Conservation (phyloP, 2,888 invertebrate genomes). For the Melanchra persicariae region DNA sequence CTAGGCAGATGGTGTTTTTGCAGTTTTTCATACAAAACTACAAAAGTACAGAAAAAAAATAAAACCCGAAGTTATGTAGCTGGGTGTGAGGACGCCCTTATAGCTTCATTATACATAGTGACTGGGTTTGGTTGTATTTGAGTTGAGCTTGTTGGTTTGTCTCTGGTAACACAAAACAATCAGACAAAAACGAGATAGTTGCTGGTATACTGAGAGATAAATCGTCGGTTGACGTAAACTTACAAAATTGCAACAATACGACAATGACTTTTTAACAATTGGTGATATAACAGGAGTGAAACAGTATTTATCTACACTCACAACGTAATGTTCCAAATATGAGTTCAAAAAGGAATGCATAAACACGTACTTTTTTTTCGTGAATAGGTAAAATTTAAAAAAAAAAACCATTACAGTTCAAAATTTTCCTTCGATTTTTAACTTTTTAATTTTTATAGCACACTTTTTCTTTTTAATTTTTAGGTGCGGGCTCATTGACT, state of each 20-base stretch:
- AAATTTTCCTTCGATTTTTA: no score
- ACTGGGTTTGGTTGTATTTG: conserved; percentile 24
- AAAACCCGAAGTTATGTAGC: neutral
- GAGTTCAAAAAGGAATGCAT: no score
- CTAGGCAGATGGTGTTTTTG: no score
- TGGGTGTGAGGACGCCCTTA: conserved; percentile 5
- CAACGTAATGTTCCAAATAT: no score
- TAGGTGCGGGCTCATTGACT: no score
- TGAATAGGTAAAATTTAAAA: no score
- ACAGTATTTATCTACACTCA: no score
- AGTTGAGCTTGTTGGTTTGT: conserved; percentile 19
- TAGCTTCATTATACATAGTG: conserved; percentile 27
- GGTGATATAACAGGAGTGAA: neutral
- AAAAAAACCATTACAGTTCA: no score
- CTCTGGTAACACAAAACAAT: conserved; percentile 7
- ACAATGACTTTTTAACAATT: neutral
- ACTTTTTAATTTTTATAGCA: no score
- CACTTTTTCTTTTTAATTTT: no score
- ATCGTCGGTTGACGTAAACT: neutral
- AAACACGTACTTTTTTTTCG: no score
- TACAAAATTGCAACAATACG: neutral
- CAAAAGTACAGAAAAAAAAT: neutral
- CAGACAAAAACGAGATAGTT: conserved; percentile 3
- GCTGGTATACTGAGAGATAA: neutral
- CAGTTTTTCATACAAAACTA: conserved; percentile 11